Conservation (phyloP, 1,140 invertebrate species). For the Glomeris maerens region DNA sequence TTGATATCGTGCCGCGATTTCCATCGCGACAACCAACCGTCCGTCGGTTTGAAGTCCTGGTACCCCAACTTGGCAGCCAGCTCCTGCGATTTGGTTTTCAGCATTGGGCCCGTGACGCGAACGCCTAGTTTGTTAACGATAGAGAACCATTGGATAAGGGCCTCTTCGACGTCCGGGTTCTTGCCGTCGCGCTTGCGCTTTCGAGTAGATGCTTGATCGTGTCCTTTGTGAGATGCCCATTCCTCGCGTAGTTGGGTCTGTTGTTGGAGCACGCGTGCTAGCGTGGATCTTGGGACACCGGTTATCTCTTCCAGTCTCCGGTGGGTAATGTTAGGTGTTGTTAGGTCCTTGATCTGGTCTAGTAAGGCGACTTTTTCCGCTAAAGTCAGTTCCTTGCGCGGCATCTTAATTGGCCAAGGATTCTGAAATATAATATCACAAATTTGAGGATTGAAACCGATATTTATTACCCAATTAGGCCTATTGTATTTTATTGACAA, state of each 20-base stretch:
- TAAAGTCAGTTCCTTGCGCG: slow-evolving; percentile 6
- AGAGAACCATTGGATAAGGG: slow-evolving; percentile 13
- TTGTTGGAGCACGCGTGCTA: slow-evolving; percentile 4
- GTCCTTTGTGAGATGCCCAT: slow-evolving; percentile 4
- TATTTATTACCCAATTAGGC: not conserved
- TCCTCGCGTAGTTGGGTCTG: slow-evolving; percentile 5
- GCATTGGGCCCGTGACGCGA: slow-evolving; percentile 12
- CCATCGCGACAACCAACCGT: slow-evolving; percentile 21
- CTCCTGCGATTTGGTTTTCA: slow-evolving; percentile 17
- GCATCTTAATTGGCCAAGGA: slow-evolving; percentile 1
- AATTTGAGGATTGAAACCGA: too few species aligned
- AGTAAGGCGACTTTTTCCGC: slow-evolving; percentile 6
- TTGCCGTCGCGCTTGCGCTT: slow-evolving; percentile 13
- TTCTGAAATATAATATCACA: too few species aligned
- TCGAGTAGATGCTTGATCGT: not conserved
- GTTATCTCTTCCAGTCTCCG: slow-evolving; percentile 11
- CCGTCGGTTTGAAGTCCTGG: slow-evolving; percentile 23
- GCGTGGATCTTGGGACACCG: slow-evolving; percentile 9
- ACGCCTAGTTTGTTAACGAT: slow-evolving; percentile 4
- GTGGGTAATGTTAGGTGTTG: slow-evolving; percentile 4
- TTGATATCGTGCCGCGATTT: slow-evolving; percentile 14
- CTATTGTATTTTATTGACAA: not conserved
- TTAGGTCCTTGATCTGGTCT: slow-evolving; percentile 7
- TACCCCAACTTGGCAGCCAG: slow-evolving; percentile 16
- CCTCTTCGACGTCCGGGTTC: slow-evolving; percentile 12